Evolutionary conservation across 1,140 invertebrate species (phyloP).

Genomic region (Cotesia chilonis): DNA sequence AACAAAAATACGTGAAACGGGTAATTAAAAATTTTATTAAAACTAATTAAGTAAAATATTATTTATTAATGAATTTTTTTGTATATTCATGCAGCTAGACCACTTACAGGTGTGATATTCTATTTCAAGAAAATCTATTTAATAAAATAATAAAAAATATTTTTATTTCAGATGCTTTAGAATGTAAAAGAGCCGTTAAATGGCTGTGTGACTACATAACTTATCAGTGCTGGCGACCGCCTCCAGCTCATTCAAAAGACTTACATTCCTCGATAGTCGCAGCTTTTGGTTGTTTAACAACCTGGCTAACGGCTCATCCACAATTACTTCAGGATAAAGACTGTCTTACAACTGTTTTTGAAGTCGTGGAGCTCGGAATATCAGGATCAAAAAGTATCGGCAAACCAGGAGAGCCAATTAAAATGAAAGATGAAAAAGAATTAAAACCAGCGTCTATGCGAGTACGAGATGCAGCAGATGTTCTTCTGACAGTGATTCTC

Average conservation of each 20-base stretch:
- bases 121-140: conserved; percentile 11
- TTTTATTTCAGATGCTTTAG: conserved; percentile 75
- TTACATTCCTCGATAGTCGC: conserved; percentile 97
- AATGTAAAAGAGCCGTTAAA: conserved; percentile 93
- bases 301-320: conserved; percentile 91
- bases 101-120: conserved; percentile 57
- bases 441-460: conserved; percentile 95
- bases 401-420: conserved; percentile 87
- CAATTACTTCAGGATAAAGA: conserved; percentile 90
- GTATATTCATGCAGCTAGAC: conserved; percentile 58
- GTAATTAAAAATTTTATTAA: conserved; percentile 61
- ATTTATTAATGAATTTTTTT: conserved; percentile 29
- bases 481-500: conserved; percentile 86
- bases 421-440: conserved; percentile 96
- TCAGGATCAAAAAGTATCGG: conserved; percentile 91
- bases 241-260: conserved; percentile 95
- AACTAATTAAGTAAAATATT: conserved; percentile 12
- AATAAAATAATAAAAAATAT: conserved; percentile 22
- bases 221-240: conserved; percentile 94
- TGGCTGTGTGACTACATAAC: conserved; percentile 98
- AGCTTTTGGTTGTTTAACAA: conserved; percentile 89
- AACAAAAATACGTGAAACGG: conserved; percentile 84
- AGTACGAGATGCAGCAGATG: conserved; percentile 94
- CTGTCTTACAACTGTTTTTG: conserved; percentile 89
- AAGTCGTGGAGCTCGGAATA: conserved; percentile 97